Base-by-base conservation (phyloP, 2,113 vertebrate genomes). In the Cnemophilus loriae region DNA sequence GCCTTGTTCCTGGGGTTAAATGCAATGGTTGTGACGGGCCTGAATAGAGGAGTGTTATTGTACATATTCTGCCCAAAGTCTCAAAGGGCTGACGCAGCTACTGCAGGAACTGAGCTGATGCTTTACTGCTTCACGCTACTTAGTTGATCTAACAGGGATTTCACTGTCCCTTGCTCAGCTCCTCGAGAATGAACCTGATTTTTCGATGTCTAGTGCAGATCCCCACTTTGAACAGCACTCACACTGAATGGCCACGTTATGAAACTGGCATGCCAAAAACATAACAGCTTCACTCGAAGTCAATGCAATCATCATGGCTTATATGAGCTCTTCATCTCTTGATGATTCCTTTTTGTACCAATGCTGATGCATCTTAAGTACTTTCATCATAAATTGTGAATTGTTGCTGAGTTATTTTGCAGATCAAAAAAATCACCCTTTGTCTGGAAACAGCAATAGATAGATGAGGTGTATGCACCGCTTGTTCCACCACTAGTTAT, bases 181-280 rank as follows among this genome's bases (percentile, higher is more conserved):
- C 16, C n/a, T n/a, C 8, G 4, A 85, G 37, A 68, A 56, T 9
- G 6, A 59, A 75, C 20, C 37, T 41, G 33, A 78, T 24, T 8
- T 90, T 90, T 56, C 57, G n/a, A 21, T 8, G 12, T 56, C 27
- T 30, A 9, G 21, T 52, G 19, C 11, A 82, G 47, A 56, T 35
- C 16, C 57, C 23, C 2, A 0, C 15, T 35, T 49, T 35, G 27
- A 76, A 39, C 14, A 57, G 32, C 1, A 0, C 10, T 42, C 6
- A 0, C 24, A 73, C 28, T 60, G 44, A 30, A 7, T 16, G 33
- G 22, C 12, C 35, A 47, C 4, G 7, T 5, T 8, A 12, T 12
- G 6, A 79, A 84, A 57, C 27, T 39, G 26, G 9, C 32, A 27
- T 50, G 21, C 32, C 64, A 44, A 84, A 67, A 75, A 27, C 26